Base-by-base conservation (phyloP, 2,888 invertebrate genomes). In the Rhyacophila evoluta region DNA sequence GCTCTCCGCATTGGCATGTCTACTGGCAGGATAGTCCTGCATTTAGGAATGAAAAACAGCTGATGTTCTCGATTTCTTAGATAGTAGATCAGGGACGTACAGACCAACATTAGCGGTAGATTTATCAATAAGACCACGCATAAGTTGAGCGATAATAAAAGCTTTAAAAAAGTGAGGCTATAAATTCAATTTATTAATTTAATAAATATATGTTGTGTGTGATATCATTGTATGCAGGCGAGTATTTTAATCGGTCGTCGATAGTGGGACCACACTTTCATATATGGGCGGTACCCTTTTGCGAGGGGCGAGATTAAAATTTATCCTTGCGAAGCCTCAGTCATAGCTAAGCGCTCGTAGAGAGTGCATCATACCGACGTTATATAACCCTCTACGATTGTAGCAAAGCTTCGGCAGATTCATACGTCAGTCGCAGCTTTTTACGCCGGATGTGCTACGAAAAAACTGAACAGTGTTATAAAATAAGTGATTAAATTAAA, bases 271-370 rank as follows among this genome's bases (percentile, higher is more conserved):
- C 55, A 55, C 19, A 55, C 55, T 19, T 38, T 2, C 55, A 19
- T 25, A 19, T 55, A 55, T 15, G 55, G 55, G 55, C 55, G 55
- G 55, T 55, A 55, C 15, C 55, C 10, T 19, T 19, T 55, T 8
- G 55, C 55, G 19, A 55, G 55, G 55, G 55, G 55, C 55, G 55
- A 55, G 55, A 55, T 55, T 55, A 19, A 55, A 19, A 15, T 10
- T 55, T 55, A 55, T 19, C 1, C 55, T 19, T 55, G 15, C 55
- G 19, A 19, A 55, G 55, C 19, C 25, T 55, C 55, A 55, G 55
- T 55, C 55, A 55, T 55, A 55, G 55, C 55, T 55, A 19, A 19
- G 55, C 55, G 55, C 55, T 55, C 19, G 55, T 55, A 19, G 8
- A 55, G 55, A 55, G 25, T 25, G 55, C 55, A 55, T 6, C 29